Conservation (phyloP, 2,113 vertebrate species). For the Phodopus roborovskii region DNA sequence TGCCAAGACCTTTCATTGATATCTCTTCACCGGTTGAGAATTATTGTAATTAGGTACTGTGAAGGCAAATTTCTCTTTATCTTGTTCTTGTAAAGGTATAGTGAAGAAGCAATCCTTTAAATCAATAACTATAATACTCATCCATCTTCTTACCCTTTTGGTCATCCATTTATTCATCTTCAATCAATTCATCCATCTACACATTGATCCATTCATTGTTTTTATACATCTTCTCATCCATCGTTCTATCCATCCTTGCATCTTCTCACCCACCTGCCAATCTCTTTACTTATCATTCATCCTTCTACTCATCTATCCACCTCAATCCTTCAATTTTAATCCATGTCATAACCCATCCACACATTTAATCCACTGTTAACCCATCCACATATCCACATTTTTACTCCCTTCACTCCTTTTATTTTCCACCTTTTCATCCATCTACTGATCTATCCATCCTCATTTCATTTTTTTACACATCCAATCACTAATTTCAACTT, state of each 20-base stretch:
- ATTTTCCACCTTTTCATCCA: background rate
- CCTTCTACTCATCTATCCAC: background rate
- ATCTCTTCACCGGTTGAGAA: too few species aligned
- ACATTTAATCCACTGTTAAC: background rate
- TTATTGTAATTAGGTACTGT: too few species aligned
- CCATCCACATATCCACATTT: background rate
- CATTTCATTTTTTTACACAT: background rate
- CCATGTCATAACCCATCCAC: background rate
- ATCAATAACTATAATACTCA: too few species aligned
- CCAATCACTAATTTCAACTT: background rate
- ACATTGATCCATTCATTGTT: background rate
- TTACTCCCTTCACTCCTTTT: background rate
- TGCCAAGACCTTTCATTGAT: too few species aligned
- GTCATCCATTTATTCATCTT: background rate
- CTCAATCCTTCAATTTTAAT: background rate
- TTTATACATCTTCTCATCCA: background rate
- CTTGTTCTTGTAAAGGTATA: too few species aligned
- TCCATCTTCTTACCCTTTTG: background rate
- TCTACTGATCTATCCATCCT: too few species aligned
- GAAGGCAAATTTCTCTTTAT: too few species aligned
- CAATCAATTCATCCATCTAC: background rate
- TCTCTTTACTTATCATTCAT: background rate
- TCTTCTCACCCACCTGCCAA: background rate
- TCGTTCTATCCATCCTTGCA: background rate
- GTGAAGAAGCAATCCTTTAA: too few species aligned